These are phyloP conservation scores for Bolborhynchus lineola DNA, from an alignment of 2,113 vertebrate genomes.

Conservation along the genomic window DNA sequence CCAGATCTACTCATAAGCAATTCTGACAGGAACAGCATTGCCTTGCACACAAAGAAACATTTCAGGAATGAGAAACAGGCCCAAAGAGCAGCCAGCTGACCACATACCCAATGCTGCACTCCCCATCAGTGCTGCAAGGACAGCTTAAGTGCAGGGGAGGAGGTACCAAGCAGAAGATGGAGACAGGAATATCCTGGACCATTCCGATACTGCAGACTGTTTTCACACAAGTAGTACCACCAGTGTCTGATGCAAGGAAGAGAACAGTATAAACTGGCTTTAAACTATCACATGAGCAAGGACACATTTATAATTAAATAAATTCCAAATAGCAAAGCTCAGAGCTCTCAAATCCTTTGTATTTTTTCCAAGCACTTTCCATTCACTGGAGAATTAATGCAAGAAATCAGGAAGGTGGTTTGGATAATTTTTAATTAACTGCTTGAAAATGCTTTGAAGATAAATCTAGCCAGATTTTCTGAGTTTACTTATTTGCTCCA, in stretches of 20 bases:
- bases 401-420: conserved; percentile 38
- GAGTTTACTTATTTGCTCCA: conserved; percentile 16
- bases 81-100: neutral
- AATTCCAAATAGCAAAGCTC: neutral
- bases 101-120: accelerated
- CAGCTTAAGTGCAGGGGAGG: neutral
- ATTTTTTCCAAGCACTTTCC: conserved; percentile 6
- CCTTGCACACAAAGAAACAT: neutral
- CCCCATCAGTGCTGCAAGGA: neutral
- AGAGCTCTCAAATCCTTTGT: neutral
- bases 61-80: neutral
- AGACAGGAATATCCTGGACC: neutral
- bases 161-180: accelerated
- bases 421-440: conserved; percentile 56
- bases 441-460: conserved; percentile 53
- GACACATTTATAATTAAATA: neutral
- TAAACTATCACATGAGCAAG: neutral
- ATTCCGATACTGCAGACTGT: neutral
- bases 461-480: conserved; percentile 23
- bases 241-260: neutral
- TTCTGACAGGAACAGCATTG: neutral
- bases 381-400: neutral
- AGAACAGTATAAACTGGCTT: neutral
- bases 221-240: neutral
- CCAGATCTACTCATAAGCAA: neutral